These are phyloP conservation scores for Aphelenchoides avenae DNA, from an alignment of 1,140 invertebrate genomes.

Conservation along the genomic window DNA sequence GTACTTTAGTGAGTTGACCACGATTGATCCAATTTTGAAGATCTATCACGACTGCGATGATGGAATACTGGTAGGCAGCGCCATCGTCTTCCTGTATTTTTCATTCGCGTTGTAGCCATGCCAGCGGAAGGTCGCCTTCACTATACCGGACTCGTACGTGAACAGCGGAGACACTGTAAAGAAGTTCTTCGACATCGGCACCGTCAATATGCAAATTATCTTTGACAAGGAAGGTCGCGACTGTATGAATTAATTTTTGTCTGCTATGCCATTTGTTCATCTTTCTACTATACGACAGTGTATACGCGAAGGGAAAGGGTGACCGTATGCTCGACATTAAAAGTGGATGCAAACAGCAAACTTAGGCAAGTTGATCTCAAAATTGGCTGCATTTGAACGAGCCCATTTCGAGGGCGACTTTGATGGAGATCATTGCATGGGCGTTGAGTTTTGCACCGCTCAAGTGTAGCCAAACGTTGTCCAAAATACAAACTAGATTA, in stretches of 20 bases:
- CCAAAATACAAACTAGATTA: no score
- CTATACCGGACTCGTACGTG: slow-evolving; percentile 28
- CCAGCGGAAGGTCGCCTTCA: slow-evolving; percentile 36
- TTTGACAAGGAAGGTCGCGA: slow-evolving; percentile 30
- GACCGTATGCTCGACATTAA: no score
- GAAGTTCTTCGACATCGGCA: slow-evolving; percentile 35
- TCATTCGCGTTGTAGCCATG: slow-evolving; percentile 12
- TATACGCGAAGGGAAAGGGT: no score
- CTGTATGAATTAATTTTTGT: slow-evolving; percentile 36
- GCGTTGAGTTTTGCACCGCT: no score
- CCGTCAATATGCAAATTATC: slow-evolving; percentile 38
- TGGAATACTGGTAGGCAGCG: slow-evolving; percentile 16
- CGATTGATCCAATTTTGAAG: slow-evolving; percentile 26
- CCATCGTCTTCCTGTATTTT: neutral
- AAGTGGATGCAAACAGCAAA: no score
- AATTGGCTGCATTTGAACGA: no score
- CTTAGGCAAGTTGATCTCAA: no score
- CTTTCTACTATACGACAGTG: no score
- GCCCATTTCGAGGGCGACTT: no score
- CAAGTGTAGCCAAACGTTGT: no score
- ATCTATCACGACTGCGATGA: slow-evolving; percentile 34
- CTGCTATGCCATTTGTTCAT: no score
- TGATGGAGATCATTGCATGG: no score
- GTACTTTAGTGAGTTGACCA: slow-evolving; percentile 21
- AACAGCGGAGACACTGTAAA: slow-evolving; percentile 7